Percentiles rank a stretch among this genome's conserved stretches.
Conservation (phyloP, 2,113 vertebrate genomes). For the Lophius piscatorius region DNA sequence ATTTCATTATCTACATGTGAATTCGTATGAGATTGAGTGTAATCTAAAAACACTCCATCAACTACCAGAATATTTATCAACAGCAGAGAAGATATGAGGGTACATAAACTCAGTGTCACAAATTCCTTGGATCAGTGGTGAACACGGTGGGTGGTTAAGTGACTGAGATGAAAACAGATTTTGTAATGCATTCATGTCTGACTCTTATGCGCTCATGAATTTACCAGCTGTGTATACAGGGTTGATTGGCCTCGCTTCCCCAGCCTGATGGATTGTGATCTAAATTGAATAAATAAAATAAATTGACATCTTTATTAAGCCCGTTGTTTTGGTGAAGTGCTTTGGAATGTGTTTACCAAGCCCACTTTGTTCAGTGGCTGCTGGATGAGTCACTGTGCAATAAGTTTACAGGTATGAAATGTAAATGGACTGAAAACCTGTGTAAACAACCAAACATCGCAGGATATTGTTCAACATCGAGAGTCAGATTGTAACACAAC, state of each 20-base stretch:
- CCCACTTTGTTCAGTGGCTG: constrained; percentile 21
- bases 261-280: constrained; percentile 20
- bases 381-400: constrained; percentile 32
- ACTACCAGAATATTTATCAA: constrained; percentile 39
- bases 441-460: not conserved
- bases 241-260: constrained; percentile 28
- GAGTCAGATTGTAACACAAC: constrained; percentile 17
- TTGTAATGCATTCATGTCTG: constrained; percentile 42
- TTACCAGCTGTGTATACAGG: constrained; percentile 17
- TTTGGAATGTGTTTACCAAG: constrained; percentile 35
- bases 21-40: constrained; percentile 34
- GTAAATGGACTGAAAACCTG: not conserved
- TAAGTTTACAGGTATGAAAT: constrained; percentile 1
- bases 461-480: not conserved
- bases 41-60: constrained; percentile 57
- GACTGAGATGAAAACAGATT: constrained; percentile 50
- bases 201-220: constrained; percentile 55
- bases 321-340: constrained; percentile 31
- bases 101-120: constrained; percentile 52
- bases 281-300: constrained; percentile 67
- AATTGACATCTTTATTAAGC: constrained; percentile 63
- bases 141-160: constrained; percentile 47
- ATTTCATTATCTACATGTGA: constrained; percentile 30
- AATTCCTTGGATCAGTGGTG: constrained; percentile 53
- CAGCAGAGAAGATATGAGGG: constrained; percentile 59